Evolutionary conservation across 2,113 vertebrate species (phyloP).

Genomic region (Lophochroa leadbeateri): DNA sequence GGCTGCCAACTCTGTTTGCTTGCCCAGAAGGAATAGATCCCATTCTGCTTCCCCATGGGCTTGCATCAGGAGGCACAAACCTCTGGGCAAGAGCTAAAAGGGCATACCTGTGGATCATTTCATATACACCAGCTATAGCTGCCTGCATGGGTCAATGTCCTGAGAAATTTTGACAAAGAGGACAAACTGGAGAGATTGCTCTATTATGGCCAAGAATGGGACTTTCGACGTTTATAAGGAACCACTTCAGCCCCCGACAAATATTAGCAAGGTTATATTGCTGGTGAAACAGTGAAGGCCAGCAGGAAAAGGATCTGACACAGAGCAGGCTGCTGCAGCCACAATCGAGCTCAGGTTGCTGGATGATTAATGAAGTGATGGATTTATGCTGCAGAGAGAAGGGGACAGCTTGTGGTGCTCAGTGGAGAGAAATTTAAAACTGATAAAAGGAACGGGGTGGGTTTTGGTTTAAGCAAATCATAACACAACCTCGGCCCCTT

Average conservation of each 20-base stretch:
- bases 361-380: neutral
- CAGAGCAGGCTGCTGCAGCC: neutral
- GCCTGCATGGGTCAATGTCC: neutral
- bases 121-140: neutral
- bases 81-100: neutral
- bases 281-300: neutral
- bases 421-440: neutral
- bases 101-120: neutral
- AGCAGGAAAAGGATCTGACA: neutral
- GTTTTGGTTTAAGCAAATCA: neutral
- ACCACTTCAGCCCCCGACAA: neutral
- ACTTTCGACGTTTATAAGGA: neutral
- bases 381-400: neutral
- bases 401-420: neutral
- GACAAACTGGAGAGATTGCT: neutral
- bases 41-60: fast-evolving
- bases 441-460: neutral
- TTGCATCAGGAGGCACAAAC: neutral
- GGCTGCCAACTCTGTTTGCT: neutral
- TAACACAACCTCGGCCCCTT: neutral
- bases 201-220: neutral
- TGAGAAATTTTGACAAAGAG: neutral
- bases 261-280: neutral
- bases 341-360: neutral
- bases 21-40: neutral